Evolutionary conservation across 2,113 vertebrate genomes (phyloP).

Genomic region (Pavo muticus): DNA sequence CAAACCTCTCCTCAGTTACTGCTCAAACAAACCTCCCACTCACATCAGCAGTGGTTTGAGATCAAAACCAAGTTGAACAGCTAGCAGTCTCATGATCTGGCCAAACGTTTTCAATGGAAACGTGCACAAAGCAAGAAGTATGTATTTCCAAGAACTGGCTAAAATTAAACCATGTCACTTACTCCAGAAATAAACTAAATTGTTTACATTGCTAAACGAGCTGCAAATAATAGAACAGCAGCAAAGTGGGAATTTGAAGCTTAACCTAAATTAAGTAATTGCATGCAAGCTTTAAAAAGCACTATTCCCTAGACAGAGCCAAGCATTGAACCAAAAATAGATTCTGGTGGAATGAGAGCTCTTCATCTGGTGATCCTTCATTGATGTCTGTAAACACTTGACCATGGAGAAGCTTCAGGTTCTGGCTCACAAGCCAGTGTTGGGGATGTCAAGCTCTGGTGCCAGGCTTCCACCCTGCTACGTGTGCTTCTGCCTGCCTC

Average conservation of each 20-base stretch:
- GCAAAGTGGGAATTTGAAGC: conserved; percentile 56
- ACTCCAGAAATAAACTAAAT: conserved; percentile 54
- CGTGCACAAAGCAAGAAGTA: conserved; percentile 16
- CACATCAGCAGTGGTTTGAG: background rate
- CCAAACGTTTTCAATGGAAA: conserved; percentile 1
- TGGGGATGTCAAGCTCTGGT: background rate
- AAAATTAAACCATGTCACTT: conserved; percentile 48
- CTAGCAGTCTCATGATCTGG: background rate
- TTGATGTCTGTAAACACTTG: background rate
- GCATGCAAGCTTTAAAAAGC: conserved; percentile 58
- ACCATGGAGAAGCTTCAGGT: background rate
- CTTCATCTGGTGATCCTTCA: conserved; percentile 43
- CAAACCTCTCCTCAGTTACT: conserved; percentile 15
- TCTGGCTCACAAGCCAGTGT: background rate
- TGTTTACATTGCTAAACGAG: conserved; percentile 62
- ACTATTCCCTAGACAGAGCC: conserved; percentile 32
- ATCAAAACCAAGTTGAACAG: background rate
- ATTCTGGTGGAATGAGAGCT: conserved; percentile 25
- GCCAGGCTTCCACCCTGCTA: background rate
- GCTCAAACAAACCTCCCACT: conserved; percentile 26
- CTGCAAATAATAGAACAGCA: conserved; percentile 61
- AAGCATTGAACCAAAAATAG: conserved; percentile 53
- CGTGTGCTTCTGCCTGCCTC: background rate
- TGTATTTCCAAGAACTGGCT: conserved; percentile 30
- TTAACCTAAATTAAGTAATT: conserved; percentile 69